phyloP scores from a whole-genome alignment of 64 coral and sea anemone species.

The Porites lutea region DNA sequence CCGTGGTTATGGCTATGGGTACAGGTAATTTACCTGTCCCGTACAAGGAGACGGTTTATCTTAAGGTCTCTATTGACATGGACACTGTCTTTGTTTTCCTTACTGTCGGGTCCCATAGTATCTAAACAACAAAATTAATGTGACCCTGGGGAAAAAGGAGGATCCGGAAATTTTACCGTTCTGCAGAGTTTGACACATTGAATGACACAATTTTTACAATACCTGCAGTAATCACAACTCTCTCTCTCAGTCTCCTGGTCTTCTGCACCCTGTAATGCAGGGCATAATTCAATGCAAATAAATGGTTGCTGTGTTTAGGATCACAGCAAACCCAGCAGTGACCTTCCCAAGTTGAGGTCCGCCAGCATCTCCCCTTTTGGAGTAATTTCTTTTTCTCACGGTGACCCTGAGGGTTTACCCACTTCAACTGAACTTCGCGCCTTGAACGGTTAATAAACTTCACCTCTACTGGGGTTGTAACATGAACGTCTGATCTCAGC shows the following conservation, averaged over 20 bases:
- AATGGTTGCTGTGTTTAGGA: constrained; percentile 48
- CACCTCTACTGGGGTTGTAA: constrained; percentile 32
- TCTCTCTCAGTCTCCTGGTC: constrained; percentile 35
- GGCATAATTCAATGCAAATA: constrained; percentile 70
- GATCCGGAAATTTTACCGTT: too few relatives aligned
- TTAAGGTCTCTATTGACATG: too few relatives aligned
- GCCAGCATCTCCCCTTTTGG: constrained; percentile 63
- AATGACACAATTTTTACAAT: not conserved
- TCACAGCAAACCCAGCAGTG: constrained; percentile 66
- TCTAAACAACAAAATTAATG: too few relatives aligned
- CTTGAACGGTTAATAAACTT: constrained; percentile 77
- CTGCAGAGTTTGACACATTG: not conserved
- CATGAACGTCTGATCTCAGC: constrained; percentile 23
- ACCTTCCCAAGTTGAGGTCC: constrained; percentile 62
- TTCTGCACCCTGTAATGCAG: constrained; percentile 41
- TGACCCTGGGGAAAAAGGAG: too few relatives aligned
- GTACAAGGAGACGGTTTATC: too few relatives aligned
- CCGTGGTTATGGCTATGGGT: too few relatives aligned
- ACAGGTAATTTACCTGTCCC: too few relatives aligned
- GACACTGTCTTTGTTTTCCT: too few relatives aligned
- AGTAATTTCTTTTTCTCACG: constrained; percentile 56
- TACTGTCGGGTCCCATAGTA: too few relatives aligned
- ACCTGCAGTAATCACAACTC: constrained; percentile 80
- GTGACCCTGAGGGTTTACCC: constrained; percentile 53
- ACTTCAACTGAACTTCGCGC: constrained; percentile 63